Base-by-base conservation (phyloP, 2,113 vertebrate species). In the Oxyruncus cristatus region DNA sequence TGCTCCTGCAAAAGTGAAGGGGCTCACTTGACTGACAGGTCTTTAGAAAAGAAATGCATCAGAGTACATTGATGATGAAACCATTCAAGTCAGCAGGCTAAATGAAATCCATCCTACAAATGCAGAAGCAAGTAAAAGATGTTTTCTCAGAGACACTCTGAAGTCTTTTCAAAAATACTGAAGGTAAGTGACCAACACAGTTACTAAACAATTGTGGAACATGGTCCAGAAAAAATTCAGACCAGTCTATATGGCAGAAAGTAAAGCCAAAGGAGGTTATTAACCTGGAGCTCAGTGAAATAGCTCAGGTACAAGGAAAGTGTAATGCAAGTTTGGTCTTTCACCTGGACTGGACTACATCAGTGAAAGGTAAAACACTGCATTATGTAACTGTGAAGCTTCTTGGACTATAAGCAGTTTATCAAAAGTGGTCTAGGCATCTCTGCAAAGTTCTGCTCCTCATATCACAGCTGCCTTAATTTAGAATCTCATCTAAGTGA, bases 261-360 rank as follows among this genome's bases (percentile, higher is more conserved):
- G 0, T 24, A 61, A 8, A 4, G 28, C 22, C 37, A 19, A 7
- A 12, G 18, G 30, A 9, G 10, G 21, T 30, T 42, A 33, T 62
- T 37, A 37, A 53, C 7, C 4, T 1, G 0, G 35, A 73, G 53
- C 35, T 2, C 9, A 68, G 19, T 13, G 28, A 46, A 75, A 68
- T 1, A 74, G 33, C 33, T 53, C 4, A 1, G 5, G 32, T 35
- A 5, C n/a, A 61, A 66, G 52, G 33, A 1, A 72, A 67, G 16
- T 0, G 0, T 13, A 82, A 44, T 1, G 1, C 26, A n/a, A 39
- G 11, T 41, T 6, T 14, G 22, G n/a, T 39, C 28, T 67, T 62
- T 37, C 1, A 1, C 39, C 42, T 46, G 26, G n/a, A 72, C 56
- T 12, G 28, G 37, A 10, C n/a, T 26, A 33, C 32, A 6, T 0